phyloP scores from a whole-genome alignment of 2,888 invertebrate species.

The Morinoia aosen region DNA sequence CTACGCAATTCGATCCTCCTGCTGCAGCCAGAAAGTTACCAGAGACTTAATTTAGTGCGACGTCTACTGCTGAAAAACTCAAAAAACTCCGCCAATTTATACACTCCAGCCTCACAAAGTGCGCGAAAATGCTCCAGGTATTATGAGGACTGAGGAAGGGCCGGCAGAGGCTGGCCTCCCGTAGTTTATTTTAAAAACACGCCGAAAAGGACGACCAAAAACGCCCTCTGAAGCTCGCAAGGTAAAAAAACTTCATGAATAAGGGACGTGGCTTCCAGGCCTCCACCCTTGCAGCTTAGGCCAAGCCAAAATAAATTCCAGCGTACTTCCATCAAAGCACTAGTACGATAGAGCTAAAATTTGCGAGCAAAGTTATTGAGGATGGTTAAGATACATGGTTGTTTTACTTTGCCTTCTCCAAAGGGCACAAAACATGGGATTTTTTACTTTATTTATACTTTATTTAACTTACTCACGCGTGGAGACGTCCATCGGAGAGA shows the following conservation, averaged over 20 bases:
- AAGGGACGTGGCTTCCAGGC: not conserved
- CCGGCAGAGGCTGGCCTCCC: not conserved
- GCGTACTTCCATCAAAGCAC: not conserved
- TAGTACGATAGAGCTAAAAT: not conserved
- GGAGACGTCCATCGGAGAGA: not conserved
- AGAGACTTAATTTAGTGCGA: not conserved
- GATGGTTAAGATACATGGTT: not conserved
- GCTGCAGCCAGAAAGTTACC: not conserved
- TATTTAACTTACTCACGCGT: not conserved
- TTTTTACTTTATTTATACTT: no score
- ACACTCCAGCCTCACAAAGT: not conserved
- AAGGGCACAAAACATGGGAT: not conserved
- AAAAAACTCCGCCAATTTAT: constrained; percentile 17
- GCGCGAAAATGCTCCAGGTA: not conserved
- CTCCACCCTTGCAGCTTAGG: not conserved
- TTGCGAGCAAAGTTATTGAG: not conserved
- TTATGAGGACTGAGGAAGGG: not conserved
- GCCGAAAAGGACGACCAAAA: not conserved
- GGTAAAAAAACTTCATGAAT: not conserved
- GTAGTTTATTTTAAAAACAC: constrained; percentile 2
- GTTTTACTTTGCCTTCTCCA: not conserved
- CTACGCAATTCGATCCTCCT: not conserved
- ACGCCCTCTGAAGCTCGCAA: not conserved
- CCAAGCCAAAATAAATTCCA: not conserved
- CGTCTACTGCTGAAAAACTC: not conserved